Evolutionary conservation across 2,888 invertebrate genomes (phyloP).

Genomic region (Rhopalosiphum nymphaeae): DNA sequence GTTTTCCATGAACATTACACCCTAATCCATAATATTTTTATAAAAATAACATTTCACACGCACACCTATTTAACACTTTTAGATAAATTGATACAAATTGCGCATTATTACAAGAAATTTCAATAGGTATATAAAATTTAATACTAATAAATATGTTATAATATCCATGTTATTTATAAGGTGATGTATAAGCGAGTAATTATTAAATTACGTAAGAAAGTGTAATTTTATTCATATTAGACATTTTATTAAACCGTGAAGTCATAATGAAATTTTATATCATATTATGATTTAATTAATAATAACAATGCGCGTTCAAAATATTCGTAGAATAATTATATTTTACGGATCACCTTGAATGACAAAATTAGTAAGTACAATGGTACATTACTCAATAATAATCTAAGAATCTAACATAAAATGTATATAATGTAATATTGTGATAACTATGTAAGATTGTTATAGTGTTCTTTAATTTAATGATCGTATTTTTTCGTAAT

Average conservation of each 20-base stretch:
- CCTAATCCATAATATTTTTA: background rate
- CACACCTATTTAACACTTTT: background rate
- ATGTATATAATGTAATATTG: background rate
- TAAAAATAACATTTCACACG: background rate
- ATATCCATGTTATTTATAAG: background rate
- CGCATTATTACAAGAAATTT: background rate
- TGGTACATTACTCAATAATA: background rate
- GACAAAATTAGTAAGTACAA: background rate
- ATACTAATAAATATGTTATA: background rate
- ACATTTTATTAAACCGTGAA: background rate
- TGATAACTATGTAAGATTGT: background rate
- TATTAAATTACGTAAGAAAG: background rate
- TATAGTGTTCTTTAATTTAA: background rate
- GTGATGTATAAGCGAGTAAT: background rate
- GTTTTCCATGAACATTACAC: background rate
- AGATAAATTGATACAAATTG: background rate
- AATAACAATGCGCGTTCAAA: background rate
- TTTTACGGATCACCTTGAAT: slow-evolving; percentile 16
- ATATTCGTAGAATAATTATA: background rate
- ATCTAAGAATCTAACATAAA: background rate
- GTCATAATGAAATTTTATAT: background rate
- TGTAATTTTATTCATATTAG: background rate
- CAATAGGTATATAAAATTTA: background rate
- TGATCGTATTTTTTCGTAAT: background rate
- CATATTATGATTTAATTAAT: background rate